A percentile compares a stretch with the other conserved stretches of the same genome.
Evolutionary conservation across 64 coral and sea anemone species (phyloP).

Genomic region (Pachyseris speciosa): DNA sequence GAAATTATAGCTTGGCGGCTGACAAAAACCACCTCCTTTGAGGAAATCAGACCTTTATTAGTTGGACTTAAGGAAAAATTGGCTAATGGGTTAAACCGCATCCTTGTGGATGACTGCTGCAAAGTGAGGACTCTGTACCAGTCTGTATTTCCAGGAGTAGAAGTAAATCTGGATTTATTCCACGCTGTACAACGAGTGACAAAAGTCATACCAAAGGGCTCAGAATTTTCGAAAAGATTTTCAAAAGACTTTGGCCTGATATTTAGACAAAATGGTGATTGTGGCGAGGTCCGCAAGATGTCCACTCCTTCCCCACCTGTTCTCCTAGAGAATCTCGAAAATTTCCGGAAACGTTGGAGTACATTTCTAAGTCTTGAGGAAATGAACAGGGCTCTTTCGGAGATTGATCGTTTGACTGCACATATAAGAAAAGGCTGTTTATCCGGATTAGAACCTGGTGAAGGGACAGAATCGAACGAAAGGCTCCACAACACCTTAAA

Average conservation of each 20-base stretch:
- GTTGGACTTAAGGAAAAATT: conserved; percentile 51
- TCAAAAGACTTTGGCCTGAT: conserved; percentile 33
- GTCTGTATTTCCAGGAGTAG: not conserved
- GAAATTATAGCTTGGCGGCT: conserved; percentile 62
- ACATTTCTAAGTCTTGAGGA: not conserved
- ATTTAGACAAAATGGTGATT: conserved; percentile 48
- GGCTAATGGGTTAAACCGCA: not conserved
- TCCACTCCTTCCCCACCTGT: conserved; percentile 32
- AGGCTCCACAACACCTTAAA: conserved; percentile 50
- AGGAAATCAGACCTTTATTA: conserved; percentile 61
- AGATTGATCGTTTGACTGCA: not conserved
- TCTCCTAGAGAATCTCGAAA: conserved; percentile 35
- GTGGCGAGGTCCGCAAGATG: conserved; percentile 8
- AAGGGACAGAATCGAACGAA: conserved; percentile 57
- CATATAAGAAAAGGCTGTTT: conserved; percentile 59
- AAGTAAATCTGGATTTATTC: conserved; percentile 33
- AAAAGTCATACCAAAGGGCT: not conserved
- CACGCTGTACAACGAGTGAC: conserved; percentile 56
- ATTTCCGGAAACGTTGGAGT: conserved; percentile 32
- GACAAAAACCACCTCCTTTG: conserved; percentile 47
- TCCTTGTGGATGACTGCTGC: conserved; percentile 47
- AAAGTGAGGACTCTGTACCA: not conserved
- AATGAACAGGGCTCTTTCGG: not conserved
- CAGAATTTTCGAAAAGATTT: conserved; percentile 9
- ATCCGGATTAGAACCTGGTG: conserved; percentile 42